Percentiles rank a stretch among this genome's conserved stretches.
These are phyloP conservation scores for Pseudococcus longispinus DNA, from an alignment of 2,888 invertebrate species.

Conservation along the genomic window DNA sequence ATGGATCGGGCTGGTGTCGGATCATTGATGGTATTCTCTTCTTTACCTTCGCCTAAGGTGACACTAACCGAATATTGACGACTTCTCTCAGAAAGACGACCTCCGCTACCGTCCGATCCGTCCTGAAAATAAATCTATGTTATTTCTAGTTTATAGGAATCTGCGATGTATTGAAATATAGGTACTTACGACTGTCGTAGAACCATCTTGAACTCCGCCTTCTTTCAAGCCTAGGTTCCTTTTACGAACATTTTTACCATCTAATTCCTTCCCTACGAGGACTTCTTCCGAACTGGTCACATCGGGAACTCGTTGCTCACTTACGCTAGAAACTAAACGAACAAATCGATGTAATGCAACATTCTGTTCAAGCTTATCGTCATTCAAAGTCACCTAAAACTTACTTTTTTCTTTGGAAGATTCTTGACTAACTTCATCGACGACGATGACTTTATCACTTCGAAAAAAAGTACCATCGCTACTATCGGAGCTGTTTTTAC, in stretches of 20 bases:
- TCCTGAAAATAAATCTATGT: neutral
- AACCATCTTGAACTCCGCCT: slow-evolving; percentile 43
- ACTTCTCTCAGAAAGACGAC: slow-evolving; percentile 59
- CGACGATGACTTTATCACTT: slow-evolving; percentile 51
- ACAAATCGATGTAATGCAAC: neutral
- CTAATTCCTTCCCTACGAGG: slow-evolving; percentile 16
- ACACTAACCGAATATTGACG: slow-evolving; percentile 55
- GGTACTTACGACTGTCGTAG: slow-evolving; percentile 39
- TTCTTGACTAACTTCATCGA: slow-evolving; percentile 60
- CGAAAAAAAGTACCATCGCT: slow-evolving; percentile 72
- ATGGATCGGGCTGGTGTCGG: slow-evolving; percentile 48
- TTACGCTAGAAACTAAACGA: neutral
- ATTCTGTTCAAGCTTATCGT: neutral
- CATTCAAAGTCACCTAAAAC: no score
- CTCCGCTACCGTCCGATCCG: slow-evolving; percentile 63
- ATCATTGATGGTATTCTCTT: slow-evolving; percentile 48
- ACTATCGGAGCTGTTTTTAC: slow-evolving; percentile 88
- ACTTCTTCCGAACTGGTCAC: slow-evolving; percentile 51
- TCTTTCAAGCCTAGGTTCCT: slow-evolving; percentile 40
- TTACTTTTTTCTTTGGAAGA: slow-evolving; percentile 52
- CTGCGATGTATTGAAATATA: neutral
- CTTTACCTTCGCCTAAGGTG: slow-evolving; percentile 51
- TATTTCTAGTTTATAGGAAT: neutral
- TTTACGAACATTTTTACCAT: slow-evolving; percentile 15
- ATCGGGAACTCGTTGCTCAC: neutral